These are phyloP conservation scores for Nylanderia fulva DNA, from an alignment of 1,140 invertebrate species.

Conservation along the genomic window DNA sequence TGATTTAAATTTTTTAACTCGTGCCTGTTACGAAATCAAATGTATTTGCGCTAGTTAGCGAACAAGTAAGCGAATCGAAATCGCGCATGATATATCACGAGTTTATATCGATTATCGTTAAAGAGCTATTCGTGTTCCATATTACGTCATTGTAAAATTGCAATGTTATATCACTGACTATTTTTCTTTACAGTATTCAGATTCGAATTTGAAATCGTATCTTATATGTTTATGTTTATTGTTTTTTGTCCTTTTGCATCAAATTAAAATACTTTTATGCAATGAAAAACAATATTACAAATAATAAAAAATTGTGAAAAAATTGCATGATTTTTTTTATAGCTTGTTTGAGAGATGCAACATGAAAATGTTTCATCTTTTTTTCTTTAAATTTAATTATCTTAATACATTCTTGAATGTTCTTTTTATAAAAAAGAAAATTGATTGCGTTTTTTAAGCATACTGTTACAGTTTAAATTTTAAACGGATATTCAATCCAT, in stretches of 20 bases:
- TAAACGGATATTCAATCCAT: background rate
- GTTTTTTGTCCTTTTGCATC: background rate
- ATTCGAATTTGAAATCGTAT: background rate
- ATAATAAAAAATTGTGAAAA: background rate
- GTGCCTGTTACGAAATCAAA: slow-evolving; percentile 15
- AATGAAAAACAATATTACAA: background rate
- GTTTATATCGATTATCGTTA: slow-evolving; percentile 53
- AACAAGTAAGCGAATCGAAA: slow-evolving; percentile 20
- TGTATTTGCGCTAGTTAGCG: background rate
- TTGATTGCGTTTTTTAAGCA: background rate
- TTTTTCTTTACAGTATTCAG: background rate
- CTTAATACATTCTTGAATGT: background rate
- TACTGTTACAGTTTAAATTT: background rate
- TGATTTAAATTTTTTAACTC: slow-evolving; percentile 34
- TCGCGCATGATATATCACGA: slow-evolving; percentile 28
- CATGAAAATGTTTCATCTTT: background rate
- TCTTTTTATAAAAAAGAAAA: slow-evolving; percentile 16
- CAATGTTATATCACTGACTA: background rate
- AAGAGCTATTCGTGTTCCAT: background rate
- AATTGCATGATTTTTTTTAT: background rate
- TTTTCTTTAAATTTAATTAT: background rate
- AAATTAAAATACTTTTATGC: background rate
- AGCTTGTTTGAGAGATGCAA: background rate
- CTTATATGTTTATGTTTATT: background rate
- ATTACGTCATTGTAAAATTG: slow-evolving; percentile 17